phyloP scores from a whole-genome alignment of 2,113 vertebrate species.

The Microcebus jonahi region DNA sequence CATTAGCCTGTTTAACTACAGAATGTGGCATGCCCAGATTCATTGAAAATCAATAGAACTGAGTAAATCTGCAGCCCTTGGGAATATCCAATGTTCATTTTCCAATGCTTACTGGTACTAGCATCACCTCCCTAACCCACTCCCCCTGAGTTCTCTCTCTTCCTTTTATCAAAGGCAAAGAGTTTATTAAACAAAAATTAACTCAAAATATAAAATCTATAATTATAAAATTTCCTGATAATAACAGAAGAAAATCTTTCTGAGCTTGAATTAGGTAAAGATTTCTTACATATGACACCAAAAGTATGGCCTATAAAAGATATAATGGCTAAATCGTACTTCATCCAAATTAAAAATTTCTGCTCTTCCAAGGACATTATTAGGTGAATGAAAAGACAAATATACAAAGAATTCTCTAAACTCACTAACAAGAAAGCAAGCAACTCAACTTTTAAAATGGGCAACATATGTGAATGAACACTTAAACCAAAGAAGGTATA shows the following conservation, averaged over 20 bases:
- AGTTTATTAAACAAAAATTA: neutral
- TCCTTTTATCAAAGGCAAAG: neutral
- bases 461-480: neutral
- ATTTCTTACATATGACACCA: constrained; percentile 22
- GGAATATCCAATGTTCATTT: constrained; percentile 5
- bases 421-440: constrained; percentile 3
- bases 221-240: constrained; percentile 34
- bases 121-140: neutral
- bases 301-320: neutral
- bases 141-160: neutral
- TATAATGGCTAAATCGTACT: neutral
- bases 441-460: neutral
- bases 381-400: constrained; percentile 30
- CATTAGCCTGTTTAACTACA: neutral
- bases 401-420: constrained; percentile 34
- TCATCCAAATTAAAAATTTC: constrained; percentile 12
- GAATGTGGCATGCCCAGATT: neutral
- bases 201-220: constrained; percentile 14
- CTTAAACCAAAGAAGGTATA: constrained; percentile 5
- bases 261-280: neutral
- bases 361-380: neutral
- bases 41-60: neutral
- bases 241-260: neutral
- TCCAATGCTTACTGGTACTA: neutral
- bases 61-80: neutral